These are phyloP conservation scores for Catostylus mosaicus DNA, from an alignment of 30 jellyfish, hydroid and myxozoan genomes.

Conservation along the genomic window DNA sequence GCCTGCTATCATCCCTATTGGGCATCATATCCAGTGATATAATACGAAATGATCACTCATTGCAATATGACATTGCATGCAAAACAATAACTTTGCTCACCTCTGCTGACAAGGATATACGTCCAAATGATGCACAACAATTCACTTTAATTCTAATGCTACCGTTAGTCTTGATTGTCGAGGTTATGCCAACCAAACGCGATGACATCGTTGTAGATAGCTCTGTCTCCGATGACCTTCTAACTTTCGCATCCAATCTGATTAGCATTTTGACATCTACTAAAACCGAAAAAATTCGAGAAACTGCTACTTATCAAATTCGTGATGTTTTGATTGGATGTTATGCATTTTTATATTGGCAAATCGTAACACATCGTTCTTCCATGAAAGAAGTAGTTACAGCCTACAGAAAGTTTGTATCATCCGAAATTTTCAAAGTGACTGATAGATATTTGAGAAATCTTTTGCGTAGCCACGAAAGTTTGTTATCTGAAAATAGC, in stretches of 20 bases:
- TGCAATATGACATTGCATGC: constrained; percentile 51
- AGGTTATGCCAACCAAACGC: constrained; percentile 7
- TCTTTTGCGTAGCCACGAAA: neutral
- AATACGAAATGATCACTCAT: constrained; percentile 8
- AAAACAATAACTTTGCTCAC: constrained; percentile 22
- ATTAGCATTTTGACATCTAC: neutral
- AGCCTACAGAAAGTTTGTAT: constrained; percentile 17
- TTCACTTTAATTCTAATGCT: constrained; percentile 23
- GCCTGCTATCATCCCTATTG: constrained; percentile 55
- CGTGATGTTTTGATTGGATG: constrained; percentile 21
- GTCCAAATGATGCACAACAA: neutral
- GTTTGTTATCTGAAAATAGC: neutral
- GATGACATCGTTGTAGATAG: constrained; percentile 1
- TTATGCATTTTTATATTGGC: constrained; percentile 34
- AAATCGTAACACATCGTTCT: constrained; percentile 1
- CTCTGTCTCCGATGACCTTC: constrained; percentile 11
- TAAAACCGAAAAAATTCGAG: neutral
- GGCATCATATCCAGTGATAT: constrained; percentile 56
- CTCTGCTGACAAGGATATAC: neutral
- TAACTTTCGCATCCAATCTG: neutral
- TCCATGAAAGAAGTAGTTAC: constrained; percentile 16
- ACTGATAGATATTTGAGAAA: constrained; percentile 1
- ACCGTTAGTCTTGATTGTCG: constrained; percentile 15
- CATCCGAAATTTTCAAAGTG: constrained; percentile 35
- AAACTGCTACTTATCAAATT: neutral